phyloP scores from a whole-genome alignment of 2,888 invertebrate genomes.

The Ceriagrion tenellum region DNA sequence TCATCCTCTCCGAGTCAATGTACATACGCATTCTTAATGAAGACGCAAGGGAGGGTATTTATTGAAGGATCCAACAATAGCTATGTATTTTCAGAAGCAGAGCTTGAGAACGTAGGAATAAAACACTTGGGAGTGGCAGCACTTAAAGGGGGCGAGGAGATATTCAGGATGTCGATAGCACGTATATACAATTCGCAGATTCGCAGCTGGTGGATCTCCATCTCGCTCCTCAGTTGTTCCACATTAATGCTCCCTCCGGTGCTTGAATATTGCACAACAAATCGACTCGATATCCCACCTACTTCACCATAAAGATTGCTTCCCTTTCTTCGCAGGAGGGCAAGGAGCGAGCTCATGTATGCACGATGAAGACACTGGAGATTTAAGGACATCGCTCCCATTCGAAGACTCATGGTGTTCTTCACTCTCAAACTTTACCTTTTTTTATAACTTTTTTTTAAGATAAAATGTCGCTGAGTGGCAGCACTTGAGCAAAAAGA shows the following conservation, averaged over 20 bases:
- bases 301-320: background rate
- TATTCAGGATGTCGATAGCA: conserved; percentile 39
- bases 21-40: background rate
- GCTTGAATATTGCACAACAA: conserved; percentile 30
- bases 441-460: too few species aligned
- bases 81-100: background rate
- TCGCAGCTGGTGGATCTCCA: background rate
- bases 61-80: background rate
- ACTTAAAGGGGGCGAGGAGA: background rate
- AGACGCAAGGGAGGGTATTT: background rate
- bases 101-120: background rate
- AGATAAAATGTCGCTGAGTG: too few species aligned
- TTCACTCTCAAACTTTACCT: too few species aligned
- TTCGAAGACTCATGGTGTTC: background rate
- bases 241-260: conserved; percentile 20
- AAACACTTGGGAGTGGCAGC: background rate
- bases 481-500: too few species aligned
- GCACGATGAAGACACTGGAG: background rate
- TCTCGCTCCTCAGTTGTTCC: background rate
- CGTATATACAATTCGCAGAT: background rate
- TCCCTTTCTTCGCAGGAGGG: background rate
- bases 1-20: background rate
- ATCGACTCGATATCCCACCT: background rate
- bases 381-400: background rate
- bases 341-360: too few species aligned